Evolutionary conservation across 2,113 vertebrate species (phyloP).

Genomic region (Puma concolor): DNA sequence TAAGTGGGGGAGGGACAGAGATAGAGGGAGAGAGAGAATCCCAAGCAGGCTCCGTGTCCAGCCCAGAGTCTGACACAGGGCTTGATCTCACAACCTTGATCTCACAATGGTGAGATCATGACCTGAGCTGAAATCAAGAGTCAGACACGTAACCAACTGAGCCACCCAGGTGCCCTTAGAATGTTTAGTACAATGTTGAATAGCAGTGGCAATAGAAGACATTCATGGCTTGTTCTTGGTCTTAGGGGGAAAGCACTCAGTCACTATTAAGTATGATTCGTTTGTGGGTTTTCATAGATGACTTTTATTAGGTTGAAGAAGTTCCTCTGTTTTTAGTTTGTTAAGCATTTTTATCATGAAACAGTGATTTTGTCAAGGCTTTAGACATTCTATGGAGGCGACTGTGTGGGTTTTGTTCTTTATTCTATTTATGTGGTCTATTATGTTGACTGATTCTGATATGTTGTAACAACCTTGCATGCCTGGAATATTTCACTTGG

Average conservation of each 20-base stretch:
- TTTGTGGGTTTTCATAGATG: neutral
- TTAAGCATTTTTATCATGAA: neutral
- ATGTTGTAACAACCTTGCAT: slow-evolving; percentile 1
- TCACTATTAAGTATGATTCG: neutral
- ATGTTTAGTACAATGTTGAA: neutral
- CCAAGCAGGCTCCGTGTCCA: too few relatives aligned
- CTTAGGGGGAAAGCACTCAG: neutral
- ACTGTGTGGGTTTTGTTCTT: neutral
- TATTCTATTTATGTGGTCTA: neutral
- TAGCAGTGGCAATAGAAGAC: neutral
- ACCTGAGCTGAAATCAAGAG: too few relatives aligned
- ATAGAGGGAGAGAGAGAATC: too few relatives aligned
- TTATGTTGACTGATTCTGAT: neutral
- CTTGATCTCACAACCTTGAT: too few relatives aligned
- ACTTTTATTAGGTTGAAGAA: neutral
- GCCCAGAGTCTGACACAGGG: too few relatives aligned
- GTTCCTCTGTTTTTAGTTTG: neutral
- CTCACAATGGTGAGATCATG: too few relatives aligned
- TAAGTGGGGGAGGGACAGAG: too few relatives aligned
- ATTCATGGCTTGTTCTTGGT: neutral
- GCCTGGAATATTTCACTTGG: neutral
- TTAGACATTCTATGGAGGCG: neutral
- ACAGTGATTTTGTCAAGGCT: neutral
- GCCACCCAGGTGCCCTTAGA: neutral
- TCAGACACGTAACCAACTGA: too few relatives aligned